Base-by-base conservation (phyloP, 64 coral and sea anemone genomes). In the Pocillopora damicornis region DNA sequence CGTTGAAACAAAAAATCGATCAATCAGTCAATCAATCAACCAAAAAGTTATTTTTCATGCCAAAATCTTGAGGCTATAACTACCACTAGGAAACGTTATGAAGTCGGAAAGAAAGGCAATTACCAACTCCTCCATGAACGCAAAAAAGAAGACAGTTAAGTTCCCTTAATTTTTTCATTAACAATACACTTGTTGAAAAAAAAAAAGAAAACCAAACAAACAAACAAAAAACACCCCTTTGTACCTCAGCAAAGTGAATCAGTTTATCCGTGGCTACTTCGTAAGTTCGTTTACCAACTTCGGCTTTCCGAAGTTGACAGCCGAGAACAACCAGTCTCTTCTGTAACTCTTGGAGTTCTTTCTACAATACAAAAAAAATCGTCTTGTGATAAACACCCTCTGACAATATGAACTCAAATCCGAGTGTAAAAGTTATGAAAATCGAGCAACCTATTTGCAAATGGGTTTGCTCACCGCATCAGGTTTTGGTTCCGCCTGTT, bases 231-330 rank as follows among this genome's bases (percentile, higher is more conserved):
- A 15, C 18, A 11, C 1, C 1, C 13, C 25, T 66, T 17, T 81
- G 7, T 90, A 96, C 94, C 94, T 99, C 97, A 0, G 93, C 93
- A 73, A 99, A 94, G 13, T 89, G 83, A 11, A 99, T 90, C 18
- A 99, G 87, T 65, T 95, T 99, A 66, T 99, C 93, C 30, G 93
- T 95, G 2, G 97, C 90, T 11, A 99, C 97, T 93, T 99, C 97
- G 72, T 99, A 99, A 16, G 97, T 99, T 85, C 97, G 66, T 80
- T 99, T 99, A n/a, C 90, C 77, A 14, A 99, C 93, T 90, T 99
- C 97, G 72, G 91, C 93, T 60, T 99, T 99, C 58, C 93, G 84
- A 51, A 99, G 88, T 67, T 99, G 97, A 61, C 90, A 99, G 0
- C 97, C 97, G 15, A 99, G 84, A 57, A 99, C 90, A 15, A 99